Evolutionary conservation across 30 jellyfish, hydroid and myxozoan species (phyloP).

Genomic region (Hydractinia echinata): DNA sequence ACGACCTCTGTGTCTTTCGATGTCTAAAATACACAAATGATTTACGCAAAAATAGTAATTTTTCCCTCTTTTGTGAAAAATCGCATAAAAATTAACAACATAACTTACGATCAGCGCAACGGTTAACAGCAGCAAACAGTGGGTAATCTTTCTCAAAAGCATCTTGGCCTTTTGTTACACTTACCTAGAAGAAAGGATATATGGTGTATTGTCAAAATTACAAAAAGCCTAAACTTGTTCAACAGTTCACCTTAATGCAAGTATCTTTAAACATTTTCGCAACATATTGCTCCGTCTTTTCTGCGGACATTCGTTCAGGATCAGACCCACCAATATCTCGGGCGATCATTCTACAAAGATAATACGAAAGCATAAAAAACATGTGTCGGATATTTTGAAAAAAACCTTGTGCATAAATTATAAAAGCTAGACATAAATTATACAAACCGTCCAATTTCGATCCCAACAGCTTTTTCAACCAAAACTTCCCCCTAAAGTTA

Average conservation of each 20-base stretch:
- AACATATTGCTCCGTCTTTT: constrained; percentile 55
- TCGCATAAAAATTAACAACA: not conserved
- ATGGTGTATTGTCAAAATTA: not conserved
- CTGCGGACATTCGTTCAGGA: constrained; percentile 96
- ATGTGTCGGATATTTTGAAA: not conserved
- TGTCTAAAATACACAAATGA: constrained; percentile 18
- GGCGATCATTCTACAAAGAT: constrained; percentile 58
- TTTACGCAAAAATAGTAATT: not conserved
- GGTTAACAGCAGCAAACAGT: constrained; percentile 82
- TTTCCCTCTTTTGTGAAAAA: not conserved
- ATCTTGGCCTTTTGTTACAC: constrained; percentile 57
- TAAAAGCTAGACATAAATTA: not conserved
- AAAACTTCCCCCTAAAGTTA: too few relatives aligned
- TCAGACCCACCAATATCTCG: constrained; percentile 98
- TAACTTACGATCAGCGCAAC: constrained; percentile 91
- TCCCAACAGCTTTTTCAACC: too few relatives aligned
- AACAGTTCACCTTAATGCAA: constrained; percentile 48
- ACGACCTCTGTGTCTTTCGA: constrained; percentile 85
- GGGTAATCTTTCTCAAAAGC: constrained; percentile 69
- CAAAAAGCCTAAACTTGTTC: not conserved
- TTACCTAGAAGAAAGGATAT: constrained; percentile 36
- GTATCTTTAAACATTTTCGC: constrained; percentile 48
- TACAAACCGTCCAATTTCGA: too few relatives aligned
- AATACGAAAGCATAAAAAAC: not conserved
- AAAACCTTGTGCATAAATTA: not conserved